Evolutionary conservation across 2,797 vertebrate species (phyloP).

Genomic region (Chromobotia macracanthus): DNA sequence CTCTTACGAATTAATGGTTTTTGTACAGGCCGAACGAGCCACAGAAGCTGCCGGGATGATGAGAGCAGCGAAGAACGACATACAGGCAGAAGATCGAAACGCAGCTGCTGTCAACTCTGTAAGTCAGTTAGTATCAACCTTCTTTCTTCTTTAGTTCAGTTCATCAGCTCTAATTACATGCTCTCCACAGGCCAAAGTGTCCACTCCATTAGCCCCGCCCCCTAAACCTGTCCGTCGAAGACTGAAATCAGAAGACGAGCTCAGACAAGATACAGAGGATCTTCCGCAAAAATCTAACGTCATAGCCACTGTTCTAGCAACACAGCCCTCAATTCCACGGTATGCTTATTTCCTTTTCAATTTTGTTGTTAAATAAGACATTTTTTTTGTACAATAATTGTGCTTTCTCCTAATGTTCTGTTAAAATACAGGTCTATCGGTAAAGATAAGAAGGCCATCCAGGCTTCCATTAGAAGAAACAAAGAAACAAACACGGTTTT

Average conservation of each 20-base stretch:
- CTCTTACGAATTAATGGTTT: neutral
- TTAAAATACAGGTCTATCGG: conserved; percentile 85
- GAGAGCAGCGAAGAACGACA: conserved; percentile 88
- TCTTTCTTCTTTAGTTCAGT: neutral
- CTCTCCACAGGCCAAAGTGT: conserved; percentile 82
- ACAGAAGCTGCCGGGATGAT: conserved; percentile 84
- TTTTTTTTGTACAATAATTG: neutral
- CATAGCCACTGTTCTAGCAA: conserved; percentile 86
- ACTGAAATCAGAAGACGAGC: conserved; percentile 97
- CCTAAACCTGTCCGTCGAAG: conserved; percentile 95
- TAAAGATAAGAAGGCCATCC: conserved; percentile 98
- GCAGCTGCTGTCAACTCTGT: conserved; percentile 84
- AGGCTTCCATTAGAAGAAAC: conserved; percentile 98
- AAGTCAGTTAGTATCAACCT: conserved; percentile 56
- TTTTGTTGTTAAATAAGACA: no score
- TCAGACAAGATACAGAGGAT: conserved; percentile 92
- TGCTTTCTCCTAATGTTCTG: conserved; percentile 51
- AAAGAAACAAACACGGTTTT: conserved; percentile 99
- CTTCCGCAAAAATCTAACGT: conserved; percentile 88
- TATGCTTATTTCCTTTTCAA: conserved; percentile 61
- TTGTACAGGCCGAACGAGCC: conserved; percentile 83
- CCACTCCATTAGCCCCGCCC: conserved; percentile 91
- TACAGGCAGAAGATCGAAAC: conserved; percentile 87
- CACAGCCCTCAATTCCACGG: conserved; percentile 96
- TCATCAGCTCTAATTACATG: neutral